These are phyloP conservation scores for Musca vetustissima DNA, from an alignment of 1,140 invertebrate genomes.

Conservation along the genomic window DNA sequence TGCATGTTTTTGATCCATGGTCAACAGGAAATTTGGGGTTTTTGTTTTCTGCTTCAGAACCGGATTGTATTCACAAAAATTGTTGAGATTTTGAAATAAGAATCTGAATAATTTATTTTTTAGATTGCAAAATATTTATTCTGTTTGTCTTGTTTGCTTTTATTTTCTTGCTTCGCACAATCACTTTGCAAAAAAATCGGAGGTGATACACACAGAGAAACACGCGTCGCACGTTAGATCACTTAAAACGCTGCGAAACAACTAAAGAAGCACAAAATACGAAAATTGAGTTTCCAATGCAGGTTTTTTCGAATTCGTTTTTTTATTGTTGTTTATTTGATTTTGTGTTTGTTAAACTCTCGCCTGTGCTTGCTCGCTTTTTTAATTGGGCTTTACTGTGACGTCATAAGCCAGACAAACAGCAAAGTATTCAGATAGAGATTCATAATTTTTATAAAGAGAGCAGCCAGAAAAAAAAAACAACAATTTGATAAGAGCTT, in stretches of 20 bases:
- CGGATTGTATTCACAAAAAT: background rate
- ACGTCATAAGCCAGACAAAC: background rate
- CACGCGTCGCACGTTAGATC: background rate
- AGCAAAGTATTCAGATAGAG: no score
- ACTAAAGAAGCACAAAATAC: constrained; percentile 13
- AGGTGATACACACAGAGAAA: no score
- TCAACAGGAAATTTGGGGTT: constrained; percentile 2
- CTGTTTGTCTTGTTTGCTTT: background rate
- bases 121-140: background rate
- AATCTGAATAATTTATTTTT: background rate
- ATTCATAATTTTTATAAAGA: no score
- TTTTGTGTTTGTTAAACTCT: background rate
- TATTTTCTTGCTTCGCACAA: constrained; percentile 6
- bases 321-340: constrained; percentile 3
- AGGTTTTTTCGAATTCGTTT: background rate
- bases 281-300: constrained; percentile 16
- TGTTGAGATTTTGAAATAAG: background rate
- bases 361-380: background rate
- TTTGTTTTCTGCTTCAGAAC: background rate
- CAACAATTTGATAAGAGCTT: no score
- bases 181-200: background rate
- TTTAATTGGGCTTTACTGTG: background rate
- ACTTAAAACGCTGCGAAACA: background rate
- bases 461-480: no score
- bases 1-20: constrained; percentile 51